These are phyloP conservation scores for Neoarius graeffei DNA, from an alignment of 2,113 vertebrate genomes.

Conservation along the genomic window DNA sequence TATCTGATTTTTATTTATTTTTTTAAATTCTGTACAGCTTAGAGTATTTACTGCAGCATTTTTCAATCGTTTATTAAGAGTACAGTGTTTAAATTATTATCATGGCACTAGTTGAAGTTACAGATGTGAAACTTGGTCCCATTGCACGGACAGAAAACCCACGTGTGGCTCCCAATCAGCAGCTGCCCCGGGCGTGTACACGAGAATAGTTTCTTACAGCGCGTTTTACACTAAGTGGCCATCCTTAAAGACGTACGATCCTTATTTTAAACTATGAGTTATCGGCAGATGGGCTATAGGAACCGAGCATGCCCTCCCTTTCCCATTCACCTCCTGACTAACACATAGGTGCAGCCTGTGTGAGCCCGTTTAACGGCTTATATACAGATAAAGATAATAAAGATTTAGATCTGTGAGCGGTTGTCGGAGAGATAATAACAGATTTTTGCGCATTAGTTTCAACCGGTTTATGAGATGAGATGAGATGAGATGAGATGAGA, in stretches of 20 bases:
- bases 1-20: neutral
- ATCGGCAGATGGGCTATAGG: conserved; percentile 15
- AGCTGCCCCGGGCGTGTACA: neutral
- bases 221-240: neutral
- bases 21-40: neutral
- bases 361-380: neutral
- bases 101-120: neutral
- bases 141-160: conserved; percentile 15
- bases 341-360: neutral
- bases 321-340: conserved; percentile 14
- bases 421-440: neutral
- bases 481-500: neutral
- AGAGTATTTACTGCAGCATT: neutral
- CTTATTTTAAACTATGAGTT: conserved; percentile 59
- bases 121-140: neutral
- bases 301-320: conserved; percentile 46
- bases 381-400: too few relatives aligned
- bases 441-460: neutral
- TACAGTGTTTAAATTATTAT: neutral
- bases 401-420: neutral
- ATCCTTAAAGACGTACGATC: conserved; percentile 70
- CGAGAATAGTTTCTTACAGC: neutral
- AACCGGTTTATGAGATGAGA: neutral
- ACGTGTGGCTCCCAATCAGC: conserved; percentile 67
- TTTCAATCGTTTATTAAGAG: neutral